Evolutionary conservation across 2,888 invertebrate species (phyloP), one percentile per base, ranked within the genome.

Genomic region (Heteromurus nitidus): DNA sequence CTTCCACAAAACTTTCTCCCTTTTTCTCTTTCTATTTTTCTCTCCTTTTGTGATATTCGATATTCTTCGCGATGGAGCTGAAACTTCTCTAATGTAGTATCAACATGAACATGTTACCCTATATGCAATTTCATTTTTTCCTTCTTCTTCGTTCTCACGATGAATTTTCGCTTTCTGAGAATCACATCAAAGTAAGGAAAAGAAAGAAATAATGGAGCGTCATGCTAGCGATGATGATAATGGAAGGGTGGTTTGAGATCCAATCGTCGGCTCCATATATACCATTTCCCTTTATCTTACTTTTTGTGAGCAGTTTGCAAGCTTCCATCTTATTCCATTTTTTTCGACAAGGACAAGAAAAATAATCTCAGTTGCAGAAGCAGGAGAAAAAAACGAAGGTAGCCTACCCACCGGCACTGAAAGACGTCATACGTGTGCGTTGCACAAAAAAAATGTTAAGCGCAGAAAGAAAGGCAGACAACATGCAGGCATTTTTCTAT

Each of bases 31-130:
- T 36, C 26, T 64, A 50, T 50, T n/a, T 50, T 50, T 53, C n/a
- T 44, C 55, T 75, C 42, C n/a, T 44, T 77, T 62, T 80, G 53
- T 74, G 80, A 80, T 74, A 80, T 69, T 74, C 69, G 80, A 80
- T 74, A 80, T 80, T 79, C 65, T 31, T 58, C 58, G 13, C 62
- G 22, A 31, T 31, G 20, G 26, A 69, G 22, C 47, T n/a, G n/a
- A 55, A 36, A 62, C 47, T 72, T 72, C 22, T 72, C 22, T 24
- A 36, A 36, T 24, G 18, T 28, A 31, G n/a, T 11, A 58, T 18
- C 60, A 2, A 24, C 24, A 60, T 44, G n/a, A 70, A 13, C 58
- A 24, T 72, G 31, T 58, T 42, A 58, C 53, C 22, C 42, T 65
- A 22, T 67, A 67, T 67, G 22, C 69, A 11, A 68, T 53, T 53